A percentile compares a stretch with the other conserved stretches of the same genome.
Evolutionary conservation across 2,113 vertebrate genomes (phyloP).

Genomic region (Pungitius pungitius): DNA sequence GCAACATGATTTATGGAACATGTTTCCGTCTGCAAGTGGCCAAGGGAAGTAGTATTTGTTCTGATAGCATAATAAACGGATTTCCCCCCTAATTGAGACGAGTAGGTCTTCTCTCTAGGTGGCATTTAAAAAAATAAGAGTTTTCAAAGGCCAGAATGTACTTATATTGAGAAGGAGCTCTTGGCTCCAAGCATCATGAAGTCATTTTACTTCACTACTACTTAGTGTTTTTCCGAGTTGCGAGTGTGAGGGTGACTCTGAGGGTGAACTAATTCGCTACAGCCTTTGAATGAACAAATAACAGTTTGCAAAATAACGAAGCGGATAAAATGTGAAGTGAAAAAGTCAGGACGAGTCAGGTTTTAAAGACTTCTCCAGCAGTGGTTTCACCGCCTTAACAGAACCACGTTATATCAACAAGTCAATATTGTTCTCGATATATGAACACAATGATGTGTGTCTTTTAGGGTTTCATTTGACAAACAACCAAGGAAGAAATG

Average conservation of each 20-base stretch:
- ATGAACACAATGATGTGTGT: not conserved
- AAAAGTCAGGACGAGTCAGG: not conserved
- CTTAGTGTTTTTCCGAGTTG: constrained; percentile 11
- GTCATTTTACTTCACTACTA: constrained; percentile 7
- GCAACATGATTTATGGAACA: not conserved
- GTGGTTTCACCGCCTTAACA: not conserved
- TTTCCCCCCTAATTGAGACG: not conserved
- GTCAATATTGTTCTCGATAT: not conserved
- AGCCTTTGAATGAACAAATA: not conserved
- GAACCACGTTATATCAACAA: not conserved
- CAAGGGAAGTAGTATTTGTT: not conserved
- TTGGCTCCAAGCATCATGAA: not conserved
- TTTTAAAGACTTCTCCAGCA: not conserved
- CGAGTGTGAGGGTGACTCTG: not conserved
- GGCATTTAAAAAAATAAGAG: not conserved
- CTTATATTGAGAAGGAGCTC: not conserved
- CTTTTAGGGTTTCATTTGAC: not conserved
- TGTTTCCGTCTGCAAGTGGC: not conserved
- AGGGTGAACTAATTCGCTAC: constrained; percentile 3
- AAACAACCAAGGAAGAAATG: not conserved
- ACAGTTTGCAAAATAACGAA: constrained; percentile 1
- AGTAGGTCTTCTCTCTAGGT: not conserved
- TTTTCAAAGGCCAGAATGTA: not conserved
- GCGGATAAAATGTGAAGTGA: not conserved
- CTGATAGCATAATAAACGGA: not conserved